Conservation (phyloP, 2,797 vertebrate genomes). For the Arrhamphus sclerolepis region DNA sequence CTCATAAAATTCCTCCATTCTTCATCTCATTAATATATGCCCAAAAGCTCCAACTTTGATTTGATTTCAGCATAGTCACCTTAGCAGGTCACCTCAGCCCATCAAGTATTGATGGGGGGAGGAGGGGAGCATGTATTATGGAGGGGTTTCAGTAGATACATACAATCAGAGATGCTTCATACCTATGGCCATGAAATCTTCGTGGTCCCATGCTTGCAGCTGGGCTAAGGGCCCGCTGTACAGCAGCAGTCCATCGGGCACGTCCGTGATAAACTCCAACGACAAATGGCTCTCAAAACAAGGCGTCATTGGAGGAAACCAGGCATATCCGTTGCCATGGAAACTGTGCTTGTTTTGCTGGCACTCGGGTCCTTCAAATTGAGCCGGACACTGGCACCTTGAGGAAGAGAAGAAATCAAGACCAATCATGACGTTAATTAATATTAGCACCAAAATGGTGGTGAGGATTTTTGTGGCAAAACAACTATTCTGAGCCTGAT, state of each 20-base stretch:
- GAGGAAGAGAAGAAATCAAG: conserved; percentile 28
- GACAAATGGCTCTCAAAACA: conserved; percentile 86
- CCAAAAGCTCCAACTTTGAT: conserved; percentile 9
- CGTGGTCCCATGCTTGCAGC: conserved; percentile 79
- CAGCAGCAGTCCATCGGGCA: conserved; percentile 83
- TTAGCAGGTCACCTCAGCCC: not conserved
- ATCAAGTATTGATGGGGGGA: not conserved
- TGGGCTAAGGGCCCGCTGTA: conserved; percentile 85
- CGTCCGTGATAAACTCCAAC: conserved; percentile 86
- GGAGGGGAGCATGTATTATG: no score
- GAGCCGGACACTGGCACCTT: conserved; percentile 86
- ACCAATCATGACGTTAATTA: conserved; percentile 36
- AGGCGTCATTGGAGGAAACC: conserved; percentile 86
- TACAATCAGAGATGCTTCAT: conserved; percentile 27
- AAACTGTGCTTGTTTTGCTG: conserved; percentile 89
- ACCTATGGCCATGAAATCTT: conserved; percentile 89
- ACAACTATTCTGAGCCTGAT: not conserved
- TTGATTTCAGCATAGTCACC: not conserved
- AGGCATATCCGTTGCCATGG: conserved; percentile 87
- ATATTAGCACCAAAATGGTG: conserved; percentile 10
- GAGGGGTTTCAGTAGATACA: not conserved
- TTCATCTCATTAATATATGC: conserved; percentile 11
- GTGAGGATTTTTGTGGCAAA: conserved; percentile 6
- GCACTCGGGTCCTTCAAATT: conserved; percentile 87
- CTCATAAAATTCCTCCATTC: conserved; percentile 10